Evolutionary conservation across 2,797 vertebrate species (phyloP).

Genomic region (Spea hammondii): DNA sequence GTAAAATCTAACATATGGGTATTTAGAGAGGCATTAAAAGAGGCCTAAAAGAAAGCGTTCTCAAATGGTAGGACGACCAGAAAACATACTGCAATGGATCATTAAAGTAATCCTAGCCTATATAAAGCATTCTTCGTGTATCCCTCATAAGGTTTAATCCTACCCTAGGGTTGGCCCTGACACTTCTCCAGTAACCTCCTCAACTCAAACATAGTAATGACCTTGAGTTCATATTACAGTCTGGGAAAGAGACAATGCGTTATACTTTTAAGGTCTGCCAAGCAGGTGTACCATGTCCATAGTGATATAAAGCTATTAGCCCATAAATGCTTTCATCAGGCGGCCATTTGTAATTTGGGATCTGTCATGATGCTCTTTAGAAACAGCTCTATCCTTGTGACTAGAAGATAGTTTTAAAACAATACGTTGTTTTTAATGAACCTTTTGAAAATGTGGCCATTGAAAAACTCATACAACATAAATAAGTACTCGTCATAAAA

Average conservation of each 20-base stretch:
- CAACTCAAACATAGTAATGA: constrained; percentile 26
- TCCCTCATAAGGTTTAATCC: no score
- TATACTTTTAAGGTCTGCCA: constrained; percentile 25
- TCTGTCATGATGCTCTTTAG: constrained; percentile 30
- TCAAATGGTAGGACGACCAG: no score
- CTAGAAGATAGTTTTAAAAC: constrained; percentile 13
- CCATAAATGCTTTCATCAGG: constrained; percentile 36
- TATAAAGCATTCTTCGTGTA: no score
- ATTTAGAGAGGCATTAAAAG: no score
- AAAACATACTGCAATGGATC: no score
- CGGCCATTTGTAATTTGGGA: constrained; percentile 45
- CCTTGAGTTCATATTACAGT: constrained; percentile 39
- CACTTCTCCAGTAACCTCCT: neutral
- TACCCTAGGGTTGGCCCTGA: no score
- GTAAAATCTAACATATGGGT: no score
- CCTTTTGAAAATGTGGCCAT: neutral
- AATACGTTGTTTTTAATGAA: constrained; percentile 8
- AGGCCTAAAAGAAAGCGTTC: no score
- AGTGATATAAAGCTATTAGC: constrained; percentile 31
- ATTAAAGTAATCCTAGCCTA: no score
- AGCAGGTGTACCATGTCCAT: constrained; percentile 38
- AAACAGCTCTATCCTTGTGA: constrained; percentile 38
- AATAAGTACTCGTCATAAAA: no score
- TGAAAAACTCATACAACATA: neutral
- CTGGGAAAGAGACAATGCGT: constrained; percentile 37